phyloP scores from a whole-genome alignment of 2,113 vertebrate genomes.

The Cephalopterus ornatus region DNA sequence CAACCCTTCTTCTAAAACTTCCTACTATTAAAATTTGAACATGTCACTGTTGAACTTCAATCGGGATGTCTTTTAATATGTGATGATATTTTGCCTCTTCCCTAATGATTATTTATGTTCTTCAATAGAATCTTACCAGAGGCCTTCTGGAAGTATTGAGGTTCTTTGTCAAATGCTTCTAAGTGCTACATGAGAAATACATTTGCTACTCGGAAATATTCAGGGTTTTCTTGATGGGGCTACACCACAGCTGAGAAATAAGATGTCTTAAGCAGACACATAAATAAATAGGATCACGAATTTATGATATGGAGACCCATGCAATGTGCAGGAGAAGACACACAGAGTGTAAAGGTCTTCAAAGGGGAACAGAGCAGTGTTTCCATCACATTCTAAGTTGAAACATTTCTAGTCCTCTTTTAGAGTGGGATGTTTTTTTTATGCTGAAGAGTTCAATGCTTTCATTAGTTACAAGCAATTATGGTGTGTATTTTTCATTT shows the following conservation, averaged over 20 bases:
- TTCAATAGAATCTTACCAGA: not conserved
- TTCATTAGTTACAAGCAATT: not conserved
- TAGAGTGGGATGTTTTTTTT: not conserved
- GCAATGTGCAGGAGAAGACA: not conserved
- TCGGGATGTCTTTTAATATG: not conserved
- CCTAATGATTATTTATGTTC: not conserved
- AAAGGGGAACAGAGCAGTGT: not conserved
- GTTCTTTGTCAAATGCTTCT: fast-evolving
- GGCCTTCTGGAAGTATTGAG: not conserved
- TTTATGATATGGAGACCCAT: not conserved
- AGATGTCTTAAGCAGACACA: not conserved
- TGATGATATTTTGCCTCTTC: not conserved
- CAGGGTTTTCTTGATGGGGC: not conserved
- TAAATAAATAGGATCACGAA: not conserved
- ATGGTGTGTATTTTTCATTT: not conserved
- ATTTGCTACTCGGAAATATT: not conserved
- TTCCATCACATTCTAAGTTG: not conserved
- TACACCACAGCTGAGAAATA: not conserved
- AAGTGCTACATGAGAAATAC: not conserved
- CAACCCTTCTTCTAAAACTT: not conserved
- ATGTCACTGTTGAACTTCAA: not conserved
- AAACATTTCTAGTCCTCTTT: not conserved
- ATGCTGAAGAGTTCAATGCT: not conserved
- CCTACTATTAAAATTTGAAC: not conserved
- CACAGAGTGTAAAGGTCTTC: not conserved